A percentile compares a stretch with the other conserved stretches of the same genome.
These are phyloP conservation scores for Oscheius sp. DNA, from an alignment of 2,888 invertebrate genomes.

Conservation along the genomic window DNA sequence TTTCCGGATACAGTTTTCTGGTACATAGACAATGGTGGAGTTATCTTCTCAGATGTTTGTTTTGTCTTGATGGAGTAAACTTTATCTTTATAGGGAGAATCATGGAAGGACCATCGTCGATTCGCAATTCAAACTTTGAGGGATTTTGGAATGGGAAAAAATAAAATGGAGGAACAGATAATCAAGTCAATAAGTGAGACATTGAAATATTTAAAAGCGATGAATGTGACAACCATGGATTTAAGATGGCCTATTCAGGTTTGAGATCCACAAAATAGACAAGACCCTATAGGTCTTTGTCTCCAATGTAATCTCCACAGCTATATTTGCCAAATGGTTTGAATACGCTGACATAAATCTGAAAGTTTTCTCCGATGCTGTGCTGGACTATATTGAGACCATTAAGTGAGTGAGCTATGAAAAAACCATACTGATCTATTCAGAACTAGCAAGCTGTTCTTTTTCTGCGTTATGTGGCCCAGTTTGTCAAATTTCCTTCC, in stretches of 20 bases:
- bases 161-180: slow-evolving; percentile 53
- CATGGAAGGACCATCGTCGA: slow-evolving; percentile 50
- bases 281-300: slow-evolving; percentile 44
- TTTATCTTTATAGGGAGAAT: slow-evolving; percentile 37
- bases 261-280: neutral
- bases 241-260: slow-evolving; percentile 45
- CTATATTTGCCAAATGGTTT: too few relatives aligned
- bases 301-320: slow-evolving; percentile 57
- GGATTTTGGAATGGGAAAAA: slow-evolving; percentile 50
- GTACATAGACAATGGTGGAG: slow-evolving; percentile 31
- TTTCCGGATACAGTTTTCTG: slow-evolving; percentile 35
- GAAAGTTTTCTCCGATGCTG: too few relatives aligned
- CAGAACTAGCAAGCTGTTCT: too few relatives aligned
- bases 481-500: too few relatives aligned
- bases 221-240: slow-evolving; percentile 25
- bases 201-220: slow-evolving; percentile 29
- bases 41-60: slow-evolving; percentile 29
- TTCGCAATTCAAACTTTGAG: slow-evolving; percentile 48
- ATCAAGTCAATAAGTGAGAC: slow-evolving; percentile 30
- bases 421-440: too few relatives aligned
- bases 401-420: too few relatives aligned
- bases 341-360: too few relatives aligned
- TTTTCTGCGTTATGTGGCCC: too few relatives aligned
- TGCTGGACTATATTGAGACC: too few relatives aligned
- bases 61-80: neutral